Evolutionary conservation across 1,140 invertebrate species (phyloP).

Genomic region (Drosophila sproati): DNA sequence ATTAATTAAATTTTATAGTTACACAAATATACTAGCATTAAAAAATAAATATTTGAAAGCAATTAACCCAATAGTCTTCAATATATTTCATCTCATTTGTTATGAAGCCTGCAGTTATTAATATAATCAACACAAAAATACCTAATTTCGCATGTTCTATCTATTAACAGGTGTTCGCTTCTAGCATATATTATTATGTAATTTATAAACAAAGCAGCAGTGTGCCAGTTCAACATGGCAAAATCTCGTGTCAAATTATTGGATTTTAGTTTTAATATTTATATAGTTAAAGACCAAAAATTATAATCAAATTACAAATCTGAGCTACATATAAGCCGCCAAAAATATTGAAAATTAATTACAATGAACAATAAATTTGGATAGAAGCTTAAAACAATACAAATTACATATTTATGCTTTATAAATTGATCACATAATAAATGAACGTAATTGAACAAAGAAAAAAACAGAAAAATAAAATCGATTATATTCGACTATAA

Average conservation of each 20-base stretch:
- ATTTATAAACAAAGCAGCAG: neutral
- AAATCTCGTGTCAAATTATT: slow-evolving; percentile 34
- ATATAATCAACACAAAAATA: slow-evolving; percentile 4
- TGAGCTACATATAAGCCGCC: slow-evolving; percentile 71
- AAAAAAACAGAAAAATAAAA: neutral
- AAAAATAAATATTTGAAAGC: neutral
- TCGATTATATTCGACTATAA: neutral
- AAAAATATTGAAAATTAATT: slow-evolving; percentile 75
- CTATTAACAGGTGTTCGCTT: slow-evolving; percentile 24
- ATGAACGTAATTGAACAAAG: slow-evolving; percentile 9
- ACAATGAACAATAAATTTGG: slow-evolving; percentile 63
- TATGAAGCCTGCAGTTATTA: neutral
- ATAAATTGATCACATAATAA: slow-evolving; percentile 10
- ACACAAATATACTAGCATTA: neutral
- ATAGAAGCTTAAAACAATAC: slow-evolving; percentile 47
- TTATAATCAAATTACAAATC: slow-evolving; percentile 64
- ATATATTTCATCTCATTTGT: slow-evolving; percentile 1
- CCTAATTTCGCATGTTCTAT: neutral
- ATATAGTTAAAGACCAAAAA: slow-evolving; percentile 8
- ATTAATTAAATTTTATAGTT: too few species aligned
- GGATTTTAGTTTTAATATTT: slow-evolving; percentile 3
- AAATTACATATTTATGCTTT: slow-evolving; percentile 21
- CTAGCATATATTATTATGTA: neutral
- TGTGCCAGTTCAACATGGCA: neutral
- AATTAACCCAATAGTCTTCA: neutral